Percentiles rank a stretch among this genome's conserved stretches.
Evolutionary conservation across 2,797 vertebrate species (phyloP).

Genomic region (Pachyuromys duprasi): DNA sequence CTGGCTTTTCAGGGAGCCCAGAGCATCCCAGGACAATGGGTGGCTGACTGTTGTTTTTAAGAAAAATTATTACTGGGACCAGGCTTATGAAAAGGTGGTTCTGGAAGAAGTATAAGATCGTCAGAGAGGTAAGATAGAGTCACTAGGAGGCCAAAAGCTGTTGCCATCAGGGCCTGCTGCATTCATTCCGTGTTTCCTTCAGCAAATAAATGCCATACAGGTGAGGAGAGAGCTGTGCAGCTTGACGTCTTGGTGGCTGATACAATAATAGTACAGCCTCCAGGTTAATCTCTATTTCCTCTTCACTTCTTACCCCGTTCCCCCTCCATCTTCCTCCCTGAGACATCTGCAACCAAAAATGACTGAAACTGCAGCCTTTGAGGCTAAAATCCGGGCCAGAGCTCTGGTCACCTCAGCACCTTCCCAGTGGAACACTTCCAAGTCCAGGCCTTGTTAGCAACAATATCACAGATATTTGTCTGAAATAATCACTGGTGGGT

Average conservation of each 20-base stretch:
- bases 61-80: constrained; percentile 16
- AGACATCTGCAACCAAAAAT: constrained; percentile 61
- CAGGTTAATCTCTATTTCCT: neutral
- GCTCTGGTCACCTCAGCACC: constrained; percentile 58
- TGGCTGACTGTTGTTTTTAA: neutral
- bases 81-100: constrained; percentile 12
- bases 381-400: constrained; percentile 62
- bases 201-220: neutral
- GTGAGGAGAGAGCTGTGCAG: neutral
- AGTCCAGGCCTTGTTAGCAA: constrained; percentile 43
- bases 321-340: constrained; percentile 11
- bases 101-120: neutral
- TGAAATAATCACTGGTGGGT: constrained; percentile 61
- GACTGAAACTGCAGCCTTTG: constrained; percentile 59
- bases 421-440: constrained; percentile 64
- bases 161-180: neutral
- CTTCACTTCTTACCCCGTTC: neutral
- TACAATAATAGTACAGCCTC: neutral
- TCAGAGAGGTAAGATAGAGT: neutral
- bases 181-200: constrained; percentile 11
- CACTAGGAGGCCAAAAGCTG: neutral
- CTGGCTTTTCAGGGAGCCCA: neutral
- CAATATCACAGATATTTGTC: constrained; percentile 61
- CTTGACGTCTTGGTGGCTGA: constrained; percentile 25
- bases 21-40: neutral